Percentiles rank a stretch among this genome's conserved stretches.
These are phyloP conservation scores for Brachyopa scutellaris DNA, from an alignment of 2,888 invertebrate genomes.

Conservation along the genomic window DNA sequence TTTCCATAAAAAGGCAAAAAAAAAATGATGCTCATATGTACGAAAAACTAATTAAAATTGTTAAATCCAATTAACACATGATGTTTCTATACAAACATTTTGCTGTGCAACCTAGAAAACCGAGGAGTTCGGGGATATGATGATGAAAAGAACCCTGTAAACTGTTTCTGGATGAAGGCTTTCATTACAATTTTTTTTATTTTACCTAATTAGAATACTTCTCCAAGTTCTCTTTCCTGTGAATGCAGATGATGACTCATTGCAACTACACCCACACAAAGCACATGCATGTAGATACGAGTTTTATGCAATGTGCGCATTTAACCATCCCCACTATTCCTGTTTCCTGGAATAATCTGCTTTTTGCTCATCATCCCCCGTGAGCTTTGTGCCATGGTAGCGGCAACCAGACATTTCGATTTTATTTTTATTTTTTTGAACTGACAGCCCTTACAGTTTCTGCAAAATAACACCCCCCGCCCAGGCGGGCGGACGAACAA, in stretches of 20 bases:
- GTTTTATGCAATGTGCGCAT: constrained; percentile 12
- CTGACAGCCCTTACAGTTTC: constrained; percentile 39
- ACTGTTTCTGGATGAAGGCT: too few species aligned
- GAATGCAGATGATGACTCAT: constrained; percentile 30
- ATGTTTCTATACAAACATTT: too few species aligned
- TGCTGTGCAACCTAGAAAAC: too few species aligned
- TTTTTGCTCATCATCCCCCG: constrained; percentile 52
- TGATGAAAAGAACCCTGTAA: too few species aligned
- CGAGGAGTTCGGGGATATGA: too few species aligned
- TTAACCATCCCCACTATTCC: not conserved
- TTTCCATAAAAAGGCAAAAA: too few species aligned
- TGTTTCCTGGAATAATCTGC: constrained; percentile 25
- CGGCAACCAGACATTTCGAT: constrained; percentile 40
- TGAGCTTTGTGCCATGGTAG: constrained; percentile 24
- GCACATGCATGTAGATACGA: not conserved
- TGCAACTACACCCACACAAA: not conserved
- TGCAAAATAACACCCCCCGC: constrained; percentile 51
- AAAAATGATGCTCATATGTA: too few species aligned
- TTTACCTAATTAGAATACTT: constrained; percentile 9
- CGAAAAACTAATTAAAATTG: too few species aligned
- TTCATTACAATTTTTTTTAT: not conserved
- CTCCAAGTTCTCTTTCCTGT: not conserved
- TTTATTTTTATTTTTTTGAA: not conserved
- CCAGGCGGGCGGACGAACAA: constrained; percentile 36
- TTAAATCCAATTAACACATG: too few species aligned